Evolutionary conservation across 2,113 vertebrate species (phyloP).

Genomic region (Chionis minor): DNA sequence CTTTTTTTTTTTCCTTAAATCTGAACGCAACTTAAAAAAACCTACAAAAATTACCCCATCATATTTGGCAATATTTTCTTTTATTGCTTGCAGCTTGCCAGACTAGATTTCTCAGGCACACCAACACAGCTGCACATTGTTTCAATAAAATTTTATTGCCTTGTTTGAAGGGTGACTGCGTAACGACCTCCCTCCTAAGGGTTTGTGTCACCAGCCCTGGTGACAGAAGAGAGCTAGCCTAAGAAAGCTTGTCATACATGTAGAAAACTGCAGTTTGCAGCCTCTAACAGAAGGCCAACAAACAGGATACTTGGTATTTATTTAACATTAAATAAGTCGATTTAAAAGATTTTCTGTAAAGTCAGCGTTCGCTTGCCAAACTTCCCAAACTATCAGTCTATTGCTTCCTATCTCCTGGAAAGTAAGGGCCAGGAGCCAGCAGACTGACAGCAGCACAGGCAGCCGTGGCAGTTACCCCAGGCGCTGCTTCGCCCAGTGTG

Average conservation of each 20-base stretch:
- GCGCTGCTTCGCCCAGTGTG: rapidly evolving
- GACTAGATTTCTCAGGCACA: not conserved
- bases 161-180: not conserved
- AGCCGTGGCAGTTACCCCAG: not conserved
- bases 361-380: not conserved
- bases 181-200: not conserved
- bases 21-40: not conserved
- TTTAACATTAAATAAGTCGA: not conserved
- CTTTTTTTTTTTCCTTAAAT: not conserved
- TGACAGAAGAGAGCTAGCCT: not conserved
- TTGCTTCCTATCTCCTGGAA: not conserved
- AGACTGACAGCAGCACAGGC: rapidly evolving
- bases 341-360: not conserved
- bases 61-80: rapidly evolving
- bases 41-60: not conserved
- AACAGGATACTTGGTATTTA: not conserved
- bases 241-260: not conserved
- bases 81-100: not conserved
- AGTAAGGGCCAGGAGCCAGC: rapidly evolving
- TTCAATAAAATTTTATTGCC: not conserved
- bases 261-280: not conserved
- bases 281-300: not conserved
- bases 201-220: not conserved
- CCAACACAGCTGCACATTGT: not conserved
- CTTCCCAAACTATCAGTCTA: not conserved